Evolutionary conservation across 2,797 vertebrate species (phyloP), one percentile per base, ranked within the genome.

Genomic region (Rhyacichthys aspro): DNA sequence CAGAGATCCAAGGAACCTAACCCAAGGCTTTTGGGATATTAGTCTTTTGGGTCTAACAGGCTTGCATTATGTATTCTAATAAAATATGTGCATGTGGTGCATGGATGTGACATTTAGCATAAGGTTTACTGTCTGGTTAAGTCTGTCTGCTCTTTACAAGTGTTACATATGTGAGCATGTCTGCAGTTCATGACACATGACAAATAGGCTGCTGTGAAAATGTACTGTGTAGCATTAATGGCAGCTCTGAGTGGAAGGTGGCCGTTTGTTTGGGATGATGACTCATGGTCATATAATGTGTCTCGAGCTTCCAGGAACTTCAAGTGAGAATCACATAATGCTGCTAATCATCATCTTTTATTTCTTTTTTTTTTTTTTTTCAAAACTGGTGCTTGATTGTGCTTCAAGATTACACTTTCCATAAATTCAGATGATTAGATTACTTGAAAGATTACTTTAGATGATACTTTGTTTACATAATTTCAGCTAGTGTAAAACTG

Each of bases 171-270:
- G 42, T 45, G 52, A 63, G 57, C n/a, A 33, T 36, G 59, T 54
- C 47, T 74, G 54, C 50, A 45, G 38, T 66, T 76, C 44, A 45
- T 68, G 58, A 63, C 70, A 75, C 56, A 49, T 69, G 70, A 81
- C 41, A 69, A 73, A 81, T 71, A 47, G 60, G 16, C 16, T 52
- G 45, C 46, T 57, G 41, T 66, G 54, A 64, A 61, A 68, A 59
- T 75, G 52, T 45, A 53, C 16, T 58, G 46, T 68, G 48, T 11
- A 63, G 66, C 70, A 81, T 79, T 76, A 67, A 81, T 55, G 43
- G 59, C 45, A 63, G 50, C 1, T 59, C 59, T 55, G 43, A 54
- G 62, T 15, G 18, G 62, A 68, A 61, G 47, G 59, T 63, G 15
- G 54, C 67, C 18, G 57, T 71, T 43, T 70, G 61, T 16, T 28